Evolutionary conservation across 2,113 vertebrate species (phyloP).

Genomic region (Sinocyclocheilus maitianheensis): DNA sequence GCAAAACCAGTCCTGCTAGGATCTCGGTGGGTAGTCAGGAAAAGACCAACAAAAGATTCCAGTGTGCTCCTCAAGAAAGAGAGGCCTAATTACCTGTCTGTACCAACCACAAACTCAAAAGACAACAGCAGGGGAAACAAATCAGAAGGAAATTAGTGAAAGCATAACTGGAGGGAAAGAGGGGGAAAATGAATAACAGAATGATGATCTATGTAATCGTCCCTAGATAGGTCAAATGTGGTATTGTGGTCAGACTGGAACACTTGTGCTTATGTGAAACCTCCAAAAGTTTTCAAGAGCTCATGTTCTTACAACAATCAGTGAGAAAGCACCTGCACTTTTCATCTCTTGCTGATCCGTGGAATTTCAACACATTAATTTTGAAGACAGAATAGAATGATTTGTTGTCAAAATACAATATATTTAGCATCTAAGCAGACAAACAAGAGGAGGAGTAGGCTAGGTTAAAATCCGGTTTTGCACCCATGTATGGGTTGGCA

Average conservation of each 20-base stretch:
- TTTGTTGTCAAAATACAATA: constrained; percentile 13
- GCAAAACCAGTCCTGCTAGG: constrained; percentile 17
- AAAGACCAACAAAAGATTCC: background rate
- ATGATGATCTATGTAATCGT: constrained; percentile 26
- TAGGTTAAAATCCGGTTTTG: background rate
- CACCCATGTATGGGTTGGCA: background rate
- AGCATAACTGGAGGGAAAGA: background rate
- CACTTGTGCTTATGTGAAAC: background rate
- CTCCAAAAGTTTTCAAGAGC: constrained; percentile 2
- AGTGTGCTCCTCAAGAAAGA: background rate
- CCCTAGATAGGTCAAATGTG: constrained; percentile 1
- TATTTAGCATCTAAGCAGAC: background rate
- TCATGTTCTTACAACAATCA: constrained; percentile 16
- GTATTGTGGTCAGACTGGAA: constrained; percentile 15
- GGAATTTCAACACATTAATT: constrained; percentile 2
- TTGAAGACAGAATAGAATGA: background rate
- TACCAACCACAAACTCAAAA: constrained; percentile 12
- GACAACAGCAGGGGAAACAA: constrained; percentile 20
- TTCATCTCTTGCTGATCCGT: constrained; percentile 16
- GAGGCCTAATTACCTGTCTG: constrained; percentile 16
- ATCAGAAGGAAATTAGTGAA: background rate
- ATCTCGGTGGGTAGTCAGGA: background rate
- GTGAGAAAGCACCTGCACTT: constrained; percentile 1
- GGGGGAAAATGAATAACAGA: constrained; percentile 1
- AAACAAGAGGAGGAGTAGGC: background rate